Percentiles rank a stretch among this genome's conserved stretches.
Conservation (phyloP, 2,113 vertebrate species). For the Ia io region DNA sequence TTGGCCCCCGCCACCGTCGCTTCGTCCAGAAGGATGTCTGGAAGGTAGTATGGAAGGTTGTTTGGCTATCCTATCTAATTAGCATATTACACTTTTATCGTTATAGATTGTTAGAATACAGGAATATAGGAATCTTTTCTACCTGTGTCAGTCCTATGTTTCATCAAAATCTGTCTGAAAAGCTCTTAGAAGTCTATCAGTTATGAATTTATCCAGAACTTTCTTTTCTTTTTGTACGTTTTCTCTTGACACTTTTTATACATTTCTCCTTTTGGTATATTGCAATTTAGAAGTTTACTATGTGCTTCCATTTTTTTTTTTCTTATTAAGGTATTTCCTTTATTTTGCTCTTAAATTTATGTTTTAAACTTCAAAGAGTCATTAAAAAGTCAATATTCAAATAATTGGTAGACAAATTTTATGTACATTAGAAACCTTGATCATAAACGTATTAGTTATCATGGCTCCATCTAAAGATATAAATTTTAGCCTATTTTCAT, state of each 20-base stretch:
- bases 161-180: not conserved
- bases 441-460: not conserved
- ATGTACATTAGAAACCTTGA: not conserved
- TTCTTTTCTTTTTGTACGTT: not conserved
- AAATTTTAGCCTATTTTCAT: not conserved
- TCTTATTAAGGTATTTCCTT: not conserved
- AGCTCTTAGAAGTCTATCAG: not conserved
- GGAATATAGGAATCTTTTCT: not conserved
- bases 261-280: not conserved
- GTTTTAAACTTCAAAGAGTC: not conserved
- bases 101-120: not conserved
- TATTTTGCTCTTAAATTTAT: conserved; percentile 26
- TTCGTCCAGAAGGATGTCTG: no score
- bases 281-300: not conserved
- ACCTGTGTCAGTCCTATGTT: not conserved
- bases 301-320: not conserved
- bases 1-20: no score
- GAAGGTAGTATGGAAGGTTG: no score
- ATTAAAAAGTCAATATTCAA: not conserved
- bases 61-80: no score
- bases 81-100: no score
- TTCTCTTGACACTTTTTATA: not conserved
- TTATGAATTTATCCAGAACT: not conserved
- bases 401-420: not conserved
- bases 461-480: not conserved